These are phyloP conservation scores for Ochotona curzoniae DNA, from an alignment of 2,113 vertebrate genomes.

Conservation along the genomic window DNA sequence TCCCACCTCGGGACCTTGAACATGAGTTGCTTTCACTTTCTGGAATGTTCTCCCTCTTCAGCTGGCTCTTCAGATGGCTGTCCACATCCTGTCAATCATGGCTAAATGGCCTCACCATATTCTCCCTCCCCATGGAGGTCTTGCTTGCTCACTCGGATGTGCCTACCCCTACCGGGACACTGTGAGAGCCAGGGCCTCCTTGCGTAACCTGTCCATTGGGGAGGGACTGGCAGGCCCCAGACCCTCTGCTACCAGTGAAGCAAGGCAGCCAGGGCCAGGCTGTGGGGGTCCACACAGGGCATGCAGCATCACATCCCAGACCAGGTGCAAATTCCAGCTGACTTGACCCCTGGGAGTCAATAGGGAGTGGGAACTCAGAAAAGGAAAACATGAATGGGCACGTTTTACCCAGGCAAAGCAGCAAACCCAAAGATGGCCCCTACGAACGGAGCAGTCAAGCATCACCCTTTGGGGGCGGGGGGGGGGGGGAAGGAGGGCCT, in stretches of 20 bases:
- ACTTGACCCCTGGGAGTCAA: conserved; percentile 42
- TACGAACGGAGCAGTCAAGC: background rate
- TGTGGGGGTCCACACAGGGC: background rate
- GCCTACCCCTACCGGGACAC: background rate
- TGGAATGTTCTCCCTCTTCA: background rate
- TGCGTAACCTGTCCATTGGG: too few species aligned
- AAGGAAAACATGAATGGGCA: conserved; percentile 70
- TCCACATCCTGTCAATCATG: background rate
- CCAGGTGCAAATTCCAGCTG: conserved; percentile 50
- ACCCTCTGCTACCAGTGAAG: too few species aligned
- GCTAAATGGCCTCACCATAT: background rate
- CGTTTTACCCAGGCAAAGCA: conserved; percentile 65
- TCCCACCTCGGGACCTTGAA: background rate
- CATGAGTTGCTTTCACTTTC: background rate
- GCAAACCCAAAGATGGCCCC: conserved; percentile 52
- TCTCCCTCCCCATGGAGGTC: background rate
- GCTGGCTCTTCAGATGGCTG: background rate
- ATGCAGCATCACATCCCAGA: background rate
- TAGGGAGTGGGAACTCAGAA: conserved; percentile 66
- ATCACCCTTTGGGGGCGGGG: background rate
- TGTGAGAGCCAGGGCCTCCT: background rate
- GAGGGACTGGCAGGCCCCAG: background rate
- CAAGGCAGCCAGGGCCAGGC: conserved; percentile 10
- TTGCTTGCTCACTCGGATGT: background rate
- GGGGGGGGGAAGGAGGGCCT: too few species aligned